Evolutionary conservation across 2,888 invertebrate genomes (phyloP), one percentile per base, ranked within the genome.

Genomic region (Rhimphoctona megacephalus): DNA sequence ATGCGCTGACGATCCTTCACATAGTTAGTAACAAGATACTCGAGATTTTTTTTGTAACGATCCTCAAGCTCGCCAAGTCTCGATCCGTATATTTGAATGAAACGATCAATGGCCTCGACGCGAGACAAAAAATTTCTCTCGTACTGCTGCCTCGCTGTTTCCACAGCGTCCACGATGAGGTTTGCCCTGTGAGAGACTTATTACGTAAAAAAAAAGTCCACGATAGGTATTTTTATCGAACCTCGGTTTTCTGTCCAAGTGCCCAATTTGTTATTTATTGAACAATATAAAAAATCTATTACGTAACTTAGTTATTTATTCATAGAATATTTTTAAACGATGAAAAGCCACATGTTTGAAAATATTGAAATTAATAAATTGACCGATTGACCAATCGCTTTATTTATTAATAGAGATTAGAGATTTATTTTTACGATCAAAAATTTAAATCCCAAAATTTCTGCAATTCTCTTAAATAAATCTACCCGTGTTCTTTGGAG

Each of bases 401-500:
- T 39, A 6, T 6, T 39, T 39, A 39, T 6, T 8, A 6, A 39
- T 6, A 9, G 8, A 39, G 8, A 39, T 39, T 9, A 6, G 39
- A 39, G 33, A 33, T 33, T 33, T 5, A 33, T 33, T 33, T 33
- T 33, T 6, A 39, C 39, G 39, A 39, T 39, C 1, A 9, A 39
- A 39, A 39, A 8, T 39, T 39, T 0, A 9, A 39, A 9, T 39
- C 9, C 7, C 1, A 7, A 39, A 39, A 39, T 39, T 39, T 39
- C 6, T 39, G n/a, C 6, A 54, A 73, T 14, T n/a, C n/a, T 22
- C 14, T 36, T 36, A n/a, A 52, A 22, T 7, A 11, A 54, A 36
- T 43, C 7, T 66, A 92, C 94, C 92, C 91, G 88, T 95, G 94
- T 89, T 95, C 94, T 88, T 95, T 95, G 46, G 92, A 92, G 88